These are phyloP conservation scores for Polymixis flavicincta DNA, from an alignment of 2,888 invertebrate species.

Conservation along the genomic window DNA sequence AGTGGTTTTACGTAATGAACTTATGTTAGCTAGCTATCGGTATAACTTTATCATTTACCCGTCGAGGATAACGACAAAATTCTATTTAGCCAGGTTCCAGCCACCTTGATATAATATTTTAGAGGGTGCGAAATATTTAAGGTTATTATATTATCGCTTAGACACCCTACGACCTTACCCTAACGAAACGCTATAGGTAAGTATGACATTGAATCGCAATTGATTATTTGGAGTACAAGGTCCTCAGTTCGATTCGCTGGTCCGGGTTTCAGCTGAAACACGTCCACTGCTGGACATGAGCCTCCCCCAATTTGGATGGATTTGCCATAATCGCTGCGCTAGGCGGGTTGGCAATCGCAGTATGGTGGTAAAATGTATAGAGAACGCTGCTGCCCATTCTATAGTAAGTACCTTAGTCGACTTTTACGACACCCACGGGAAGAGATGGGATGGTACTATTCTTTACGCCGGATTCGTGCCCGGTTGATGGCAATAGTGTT, in stretches of 20 bases:
- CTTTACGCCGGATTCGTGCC: too few species aligned
- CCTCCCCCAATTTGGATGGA: too few species aligned
- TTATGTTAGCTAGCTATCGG: constrained; percentile 11
- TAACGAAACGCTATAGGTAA: not conserved
- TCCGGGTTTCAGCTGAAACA: too few species aligned
- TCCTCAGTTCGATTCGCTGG: not conserved
- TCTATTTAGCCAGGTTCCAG: constrained; percentile 30
- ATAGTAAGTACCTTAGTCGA: too few species aligned
- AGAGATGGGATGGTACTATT: too few species aligned
- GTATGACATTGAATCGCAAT: not conserved
- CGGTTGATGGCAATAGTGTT: not conserved
- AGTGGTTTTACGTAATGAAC: constrained; percentile 18
- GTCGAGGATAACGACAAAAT: constrained; percentile 34
- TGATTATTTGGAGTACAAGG: not conserved
- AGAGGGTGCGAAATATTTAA: constrained; percentile 43
- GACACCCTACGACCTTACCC: not conserved
- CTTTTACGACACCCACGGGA: too few species aligned
- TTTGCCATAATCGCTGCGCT: too few species aligned
- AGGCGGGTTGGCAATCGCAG: too few species aligned
- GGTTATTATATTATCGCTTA: constrained; percentile 36
- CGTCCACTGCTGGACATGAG: too few species aligned
- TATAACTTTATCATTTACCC: constrained; percentile 26
- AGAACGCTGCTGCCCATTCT: too few species aligned
- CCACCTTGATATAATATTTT: constrained; percentile 34
- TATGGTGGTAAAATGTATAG: too few species aligned